Evolutionary conservation across 2,797 vertebrate genomes (phyloP), one percentile per base, ranked within the genome.

Genomic region (Semaprochilodus insignis): DNA sequence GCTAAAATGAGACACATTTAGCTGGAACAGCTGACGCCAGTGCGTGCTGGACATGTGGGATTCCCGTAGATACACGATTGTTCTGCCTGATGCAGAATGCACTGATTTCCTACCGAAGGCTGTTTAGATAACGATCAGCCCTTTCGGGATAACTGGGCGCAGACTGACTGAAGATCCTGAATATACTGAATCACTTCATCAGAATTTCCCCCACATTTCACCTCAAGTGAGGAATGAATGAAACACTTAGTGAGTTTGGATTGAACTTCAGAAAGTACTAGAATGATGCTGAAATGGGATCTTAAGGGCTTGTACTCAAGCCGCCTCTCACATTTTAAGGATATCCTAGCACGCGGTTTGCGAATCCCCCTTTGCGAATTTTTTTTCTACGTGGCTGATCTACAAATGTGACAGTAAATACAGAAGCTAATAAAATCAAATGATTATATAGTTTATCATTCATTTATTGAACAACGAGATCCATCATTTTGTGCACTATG

Each of bases 11-110:
- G 54, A 17, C 52, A 54, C 48, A 36, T 36, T 66, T 73, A 15
- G 17, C n/a, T 10, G 13, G 11, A 52, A 34, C 69, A 44, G 76
- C 76, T 74, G 81, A 81, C 54, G 25, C 13, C 60, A 15, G 27
- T n/a, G 55, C 1, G 34, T 27, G 55, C 19, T 17, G 3, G 13
- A 2, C 21, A 3, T 36, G 6, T 25, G 6, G 59, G 23, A 54
- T 34, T 31, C 59, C 16, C 71, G 54, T 48, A 40, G 10, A 14
- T 21, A 44, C 23, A 57, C 13, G 21, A 5, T 57, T 31, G 15
- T 40, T 40, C 34, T 63, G 57, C 17, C 31, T 5, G 6, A 25
- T n/a, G n/a, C n/a, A n/a, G n/a, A 81, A 25, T 54, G 44, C 0
- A 21, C 34, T 66, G 62, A 67, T 19, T 67, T 67, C 34, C 66